Evolutionary conservation across 1,140 invertebrate genomes (phyloP).

Genomic region (Nomia melanderi): DNA sequence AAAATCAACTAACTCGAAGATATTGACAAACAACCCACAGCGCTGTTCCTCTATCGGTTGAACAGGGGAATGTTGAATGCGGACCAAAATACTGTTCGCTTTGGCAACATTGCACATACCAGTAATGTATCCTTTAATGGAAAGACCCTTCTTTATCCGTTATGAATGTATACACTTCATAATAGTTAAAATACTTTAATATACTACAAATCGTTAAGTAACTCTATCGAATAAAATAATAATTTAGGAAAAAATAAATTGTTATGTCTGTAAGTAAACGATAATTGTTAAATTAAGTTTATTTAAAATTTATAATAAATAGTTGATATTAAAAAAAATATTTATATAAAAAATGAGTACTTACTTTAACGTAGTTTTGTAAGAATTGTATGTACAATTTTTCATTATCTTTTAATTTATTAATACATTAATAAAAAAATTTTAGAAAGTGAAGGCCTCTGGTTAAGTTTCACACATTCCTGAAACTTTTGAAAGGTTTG

Average conservation of each 20-base stretch:
- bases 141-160: constrained; percentile 7
- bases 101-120: constrained; percentile 45
- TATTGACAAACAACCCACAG: constrained; percentile 69
- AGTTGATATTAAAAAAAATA: background rate
- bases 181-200: background rate
- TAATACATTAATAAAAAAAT: too few relatives aligned
- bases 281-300: background rate
- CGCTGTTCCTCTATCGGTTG: constrained; percentile 52
- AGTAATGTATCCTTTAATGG: constrained; percentile 7
- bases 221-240: background rate
- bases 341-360: background rate
- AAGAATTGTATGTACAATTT: too few relatives aligned
- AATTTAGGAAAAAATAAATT: background rate
- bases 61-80: constrained; percentile 55
- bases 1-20: constrained; percentile 51
- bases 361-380: background rate
- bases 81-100: constrained; percentile 53
- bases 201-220: background rate
- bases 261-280: background rate
- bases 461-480: constrained; percentile 11
- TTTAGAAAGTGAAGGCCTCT: background rate
- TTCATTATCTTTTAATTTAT: background rate
- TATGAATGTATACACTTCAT: background rate
- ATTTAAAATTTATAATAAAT: background rate
- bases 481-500: constrained; percentile 15